phyloP scores from a whole-genome alignment of 2,888 invertebrate genomes.

The Germaria angustata region DNA sequence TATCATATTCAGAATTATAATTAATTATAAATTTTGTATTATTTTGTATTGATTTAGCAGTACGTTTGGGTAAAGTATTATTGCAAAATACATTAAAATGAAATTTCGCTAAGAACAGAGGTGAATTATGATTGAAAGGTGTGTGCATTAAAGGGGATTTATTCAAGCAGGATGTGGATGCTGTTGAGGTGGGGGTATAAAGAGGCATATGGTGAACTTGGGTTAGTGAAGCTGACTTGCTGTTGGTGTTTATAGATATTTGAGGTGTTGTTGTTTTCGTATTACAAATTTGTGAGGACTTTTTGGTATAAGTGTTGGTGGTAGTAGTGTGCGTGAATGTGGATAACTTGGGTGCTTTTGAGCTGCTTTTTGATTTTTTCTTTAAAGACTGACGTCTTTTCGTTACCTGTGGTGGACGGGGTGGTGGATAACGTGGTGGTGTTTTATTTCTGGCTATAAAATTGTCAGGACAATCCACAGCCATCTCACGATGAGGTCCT shows the following conservation, averaged over 20 bases:
- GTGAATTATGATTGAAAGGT: slow-evolving; percentile 54
- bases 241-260: background rate
- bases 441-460: slow-evolving; percentile 95
- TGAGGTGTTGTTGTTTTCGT: background rate
- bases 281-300: background rate
- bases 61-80: slow-evolving; percentile 63
- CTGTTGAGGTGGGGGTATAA: slow-evolving; percentile 32
- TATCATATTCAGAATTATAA: slow-evolving; percentile 75
- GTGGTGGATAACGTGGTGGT: slow-evolving; percentile 93
- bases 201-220: slow-evolving; percentile 26
- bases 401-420: slow-evolving; percentile 85
- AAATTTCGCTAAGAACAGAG: slow-evolving; percentile 33
- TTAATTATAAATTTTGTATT: slow-evolving; percentile 72
- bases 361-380: slow-evolving; percentile 45
- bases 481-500: slow-evolving; percentile 98
- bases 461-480: slow-evolving; percentile 98
- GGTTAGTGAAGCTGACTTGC: slow-evolving; percentile 28
- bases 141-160: slow-evolving; percentile 12
- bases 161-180: slow-evolving; percentile 44
- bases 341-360: slow-evolving; percentile 24
- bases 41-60: slow-evolving; percentile 60
- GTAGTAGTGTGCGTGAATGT: slow-evolving; percentile 25
- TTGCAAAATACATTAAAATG: slow-evolving; percentile 35
- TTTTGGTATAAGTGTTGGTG: slow-evolving; percentile 11
- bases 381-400: slow-evolving; percentile 47